These are phyloP conservation scores for Anoplius nigerrimus DNA, from an alignment of 2,888 invertebrate genomes.

Conservation along the genomic window DNA sequence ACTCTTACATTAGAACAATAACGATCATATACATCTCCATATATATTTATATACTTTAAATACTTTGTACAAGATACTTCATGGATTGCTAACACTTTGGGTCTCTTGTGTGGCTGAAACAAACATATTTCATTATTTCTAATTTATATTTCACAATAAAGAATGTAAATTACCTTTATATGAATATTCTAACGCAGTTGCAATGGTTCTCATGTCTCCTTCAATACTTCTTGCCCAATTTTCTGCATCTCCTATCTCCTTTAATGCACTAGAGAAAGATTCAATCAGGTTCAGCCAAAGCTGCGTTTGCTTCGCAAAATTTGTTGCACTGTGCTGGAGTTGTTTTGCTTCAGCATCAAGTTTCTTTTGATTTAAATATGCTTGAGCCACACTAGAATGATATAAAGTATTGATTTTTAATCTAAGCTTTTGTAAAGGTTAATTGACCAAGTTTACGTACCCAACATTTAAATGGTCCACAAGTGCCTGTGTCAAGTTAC, in stretches of 20 bases:
- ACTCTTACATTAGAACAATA: background rate
- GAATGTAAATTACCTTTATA: slow-evolving; percentile 81
- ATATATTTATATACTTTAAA: background rate
- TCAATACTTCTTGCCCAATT: slow-evolving; percentile 99
- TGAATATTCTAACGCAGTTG: slow-evolving; percentile 93
- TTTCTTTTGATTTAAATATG: slow-evolving; percentile 98
- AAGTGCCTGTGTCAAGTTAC: slow-evolving; percentile 92
- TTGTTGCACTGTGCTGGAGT: slow-evolving; percentile 93
- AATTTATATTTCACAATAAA: too few relatives aligned
- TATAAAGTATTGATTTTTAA: background rate
- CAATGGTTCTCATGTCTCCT: slow-evolving; percentile 94
- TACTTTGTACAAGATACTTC: slow-evolving; percentile 12
- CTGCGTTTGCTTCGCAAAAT: slow-evolving; percentile 96
- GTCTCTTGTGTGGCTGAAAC: slow-evolving; percentile 64
- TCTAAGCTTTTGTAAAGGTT: background rate
- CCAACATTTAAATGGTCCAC: slow-evolving; percentile 99
- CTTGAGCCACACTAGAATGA: slow-evolving; percentile 91
- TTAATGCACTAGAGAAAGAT: slow-evolving; percentile 89
- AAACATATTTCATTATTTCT: background rate
- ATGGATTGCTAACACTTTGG: slow-evolving; percentile 45
- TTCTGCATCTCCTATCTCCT: slow-evolving; percentile 99
- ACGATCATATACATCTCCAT: background rate
- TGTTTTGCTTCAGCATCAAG: slow-evolving; percentile 98
- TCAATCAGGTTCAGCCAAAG: slow-evolving; percentile 97
- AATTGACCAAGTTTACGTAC: slow-evolving; percentile 77